Evolutionary conservation across 2,888 invertebrate species (phyloP), one percentile per base, ranked within the genome.

Genomic region (Lasioglossum malachurum): DNA sequence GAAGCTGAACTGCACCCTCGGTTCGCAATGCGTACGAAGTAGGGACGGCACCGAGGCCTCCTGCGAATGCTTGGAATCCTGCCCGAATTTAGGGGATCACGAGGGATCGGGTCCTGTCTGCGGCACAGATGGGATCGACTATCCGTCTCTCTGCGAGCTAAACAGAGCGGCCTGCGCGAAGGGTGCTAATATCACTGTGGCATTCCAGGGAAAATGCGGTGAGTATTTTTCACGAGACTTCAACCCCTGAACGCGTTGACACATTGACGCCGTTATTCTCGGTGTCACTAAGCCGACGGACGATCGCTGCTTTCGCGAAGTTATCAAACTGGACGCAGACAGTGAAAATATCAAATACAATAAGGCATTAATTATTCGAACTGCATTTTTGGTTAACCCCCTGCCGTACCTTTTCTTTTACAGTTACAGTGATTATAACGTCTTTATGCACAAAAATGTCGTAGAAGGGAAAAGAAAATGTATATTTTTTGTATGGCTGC

Each of bases 131-230:
- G 98, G 98, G 14, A 96, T 97, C 87, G 98, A 98, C 94, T 99
- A 99, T 95, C 96, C 96, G 83, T 98, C 98, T 94, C 97, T 98
- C 91, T 99, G 99, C 96, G 97, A 98, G 94, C 96, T 99, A 96
- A 97, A 97, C 92, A 96, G 97, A 89, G 97, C 97, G 75, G 97
- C 98, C 19, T 99, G 99, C 95, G 96, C 97, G 83, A 96, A 97
- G 81, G 97, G 97, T 89, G 96, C 96, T 87, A 97, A 98, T 94
- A 97, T 98, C 92, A 97, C 97, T 75, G 97, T 98, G 92, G 97
- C 98, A 92, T 98, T 98, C 94, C 96, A 96, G 89, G 98, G 98
- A 84, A 97, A 98, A 96, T 99, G 99, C 95, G 98, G 98, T 98
- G 95, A 97, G 91, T 87, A 73, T 74, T 86, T 86, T 75, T 78